These are phyloP conservation scores for Magallana ariakensis DNA, from an alignment of 1,140 invertebrate genomes.

Conservation along the genomic window DNA sequence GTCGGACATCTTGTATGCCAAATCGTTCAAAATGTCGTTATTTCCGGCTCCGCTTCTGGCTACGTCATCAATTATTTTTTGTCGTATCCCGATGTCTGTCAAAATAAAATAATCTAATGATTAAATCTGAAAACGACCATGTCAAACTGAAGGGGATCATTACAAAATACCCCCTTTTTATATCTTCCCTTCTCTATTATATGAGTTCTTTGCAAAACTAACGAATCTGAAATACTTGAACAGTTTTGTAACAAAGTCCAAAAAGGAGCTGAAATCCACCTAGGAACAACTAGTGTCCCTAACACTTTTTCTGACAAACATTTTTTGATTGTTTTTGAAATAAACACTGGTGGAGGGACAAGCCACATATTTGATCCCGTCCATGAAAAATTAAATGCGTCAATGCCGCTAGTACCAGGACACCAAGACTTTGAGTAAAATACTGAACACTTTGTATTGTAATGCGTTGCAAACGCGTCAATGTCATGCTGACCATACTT, in stretches of 20 bases:
- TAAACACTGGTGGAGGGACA: conserved; percentile 27
- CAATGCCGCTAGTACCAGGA: neutral
- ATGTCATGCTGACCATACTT: conserved; percentile 49
- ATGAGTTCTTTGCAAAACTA: neutral
- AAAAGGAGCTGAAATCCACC: neutral
- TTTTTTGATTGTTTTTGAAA: neutral
- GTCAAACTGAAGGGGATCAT: neutral
- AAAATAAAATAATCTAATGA: neutral
- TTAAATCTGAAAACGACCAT: neutral
- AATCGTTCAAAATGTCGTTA: neutral
- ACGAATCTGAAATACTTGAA: neutral
- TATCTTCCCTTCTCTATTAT: neutral
- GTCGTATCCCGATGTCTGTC: conserved; percentile 20
- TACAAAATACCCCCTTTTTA: neutral
- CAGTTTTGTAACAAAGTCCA: neutral
- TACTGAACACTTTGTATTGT: conserved; percentile 41
- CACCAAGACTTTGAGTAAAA: conserved; percentile 43
- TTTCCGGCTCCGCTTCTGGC: conserved; percentile 7
- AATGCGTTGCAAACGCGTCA: conserved; percentile 44
- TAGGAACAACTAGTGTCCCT: neutral
- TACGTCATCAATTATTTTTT: neutral
- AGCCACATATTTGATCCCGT: conserved; percentile 19
- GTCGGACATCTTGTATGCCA: conserved; percentile 21
- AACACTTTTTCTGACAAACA: neutral
- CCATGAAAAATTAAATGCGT: conserved; percentile 30